phyloP scores from a whole-genome alignment of 2,113 vertebrate species.

The Alouatta palliata region DNA sequence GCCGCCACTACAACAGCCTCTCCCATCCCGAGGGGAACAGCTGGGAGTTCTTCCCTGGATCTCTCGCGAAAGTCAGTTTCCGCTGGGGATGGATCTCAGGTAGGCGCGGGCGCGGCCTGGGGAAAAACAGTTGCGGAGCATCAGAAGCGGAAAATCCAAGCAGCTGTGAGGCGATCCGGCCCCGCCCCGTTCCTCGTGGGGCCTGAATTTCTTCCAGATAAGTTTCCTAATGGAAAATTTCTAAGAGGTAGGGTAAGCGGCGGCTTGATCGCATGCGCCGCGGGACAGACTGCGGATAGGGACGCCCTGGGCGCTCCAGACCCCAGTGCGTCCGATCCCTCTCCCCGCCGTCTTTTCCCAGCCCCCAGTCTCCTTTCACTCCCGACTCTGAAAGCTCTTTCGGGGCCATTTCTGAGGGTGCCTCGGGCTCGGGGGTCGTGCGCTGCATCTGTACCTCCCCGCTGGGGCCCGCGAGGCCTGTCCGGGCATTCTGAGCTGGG shows the following conservation, averaged over 20 bases:
- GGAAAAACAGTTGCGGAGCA: conserved; percentile 25
- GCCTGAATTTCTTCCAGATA: conserved; percentile 71
- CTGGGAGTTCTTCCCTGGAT: background rate
- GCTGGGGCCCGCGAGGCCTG: background rate
- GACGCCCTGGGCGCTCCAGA: accelerated
- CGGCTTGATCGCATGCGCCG: background rate
- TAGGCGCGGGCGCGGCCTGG: background rate
- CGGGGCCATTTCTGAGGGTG: background rate
- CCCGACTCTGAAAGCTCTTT: background rate
- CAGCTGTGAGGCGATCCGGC: conserved; percentile 48
- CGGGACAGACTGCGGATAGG: background rate
- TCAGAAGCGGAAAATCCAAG: conserved; percentile 69
- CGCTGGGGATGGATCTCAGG: conserved; percentile 49
- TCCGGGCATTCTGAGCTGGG: background rate
- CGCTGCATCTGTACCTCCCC: background rate
- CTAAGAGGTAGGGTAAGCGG: background rate
- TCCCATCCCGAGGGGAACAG: background rate
- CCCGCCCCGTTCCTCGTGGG: conserved; percentile 55
- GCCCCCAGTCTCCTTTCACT: background rate
- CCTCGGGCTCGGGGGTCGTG: too few relatives aligned
- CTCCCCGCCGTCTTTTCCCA: background rate
- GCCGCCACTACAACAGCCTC: background rate
- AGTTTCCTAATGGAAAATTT: conserved; percentile 67
- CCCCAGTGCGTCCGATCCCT: accelerated
- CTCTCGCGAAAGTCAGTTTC: background rate